Conservation (phyloP, 2,888 invertebrate genomes). For the Drosophila yooni region DNA sequence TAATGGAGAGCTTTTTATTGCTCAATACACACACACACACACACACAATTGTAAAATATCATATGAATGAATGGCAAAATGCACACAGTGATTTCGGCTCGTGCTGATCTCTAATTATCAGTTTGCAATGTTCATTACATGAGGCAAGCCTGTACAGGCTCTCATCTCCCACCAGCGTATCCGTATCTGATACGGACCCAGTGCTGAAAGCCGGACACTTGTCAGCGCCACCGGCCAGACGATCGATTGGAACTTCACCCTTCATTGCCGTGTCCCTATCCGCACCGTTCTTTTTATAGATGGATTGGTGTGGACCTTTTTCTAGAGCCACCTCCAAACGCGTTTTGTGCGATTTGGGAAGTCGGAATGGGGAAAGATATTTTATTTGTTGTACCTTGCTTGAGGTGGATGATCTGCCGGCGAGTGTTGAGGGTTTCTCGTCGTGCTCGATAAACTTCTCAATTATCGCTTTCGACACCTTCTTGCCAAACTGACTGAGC, state of each 20-base stretch:
- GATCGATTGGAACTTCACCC: constrained; percentile 9
- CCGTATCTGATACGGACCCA: constrained; percentile 60
- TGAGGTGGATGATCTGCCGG: constrained; percentile 16
- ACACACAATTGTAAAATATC: neutral
- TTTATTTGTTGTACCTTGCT: constrained; percentile 64
- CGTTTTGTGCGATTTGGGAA: constrained; percentile 56
- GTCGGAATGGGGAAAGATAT: constrained; percentile 66
- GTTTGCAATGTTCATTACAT: constrained; percentile 42
- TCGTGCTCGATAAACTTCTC: constrained; percentile 53
- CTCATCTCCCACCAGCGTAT: constrained; percentile 61
- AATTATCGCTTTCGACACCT: constrained; percentile 57
- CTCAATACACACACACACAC: constrained; percentile 5
- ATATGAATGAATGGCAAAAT: neutral
- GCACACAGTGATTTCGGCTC: constrained; percentile 9
- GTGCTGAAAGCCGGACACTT: constrained; percentile 17
- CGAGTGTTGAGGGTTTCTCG: constrained; percentile 29
- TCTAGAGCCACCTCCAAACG: constrained; percentile 64
- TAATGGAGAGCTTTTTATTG: constrained; percentile 1
- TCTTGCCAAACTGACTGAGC: constrained; percentile 71
- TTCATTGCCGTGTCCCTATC: neutral
- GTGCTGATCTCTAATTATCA: constrained; percentile 19
- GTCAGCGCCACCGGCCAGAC: constrained; percentile 64
- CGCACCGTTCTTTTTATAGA: neutral
- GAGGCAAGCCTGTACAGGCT: constrained; percentile 23
- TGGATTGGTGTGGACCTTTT: neutral